Conservation (phyloP, 2,797 vertebrate species). For the Chrosomus eos region DNA sequence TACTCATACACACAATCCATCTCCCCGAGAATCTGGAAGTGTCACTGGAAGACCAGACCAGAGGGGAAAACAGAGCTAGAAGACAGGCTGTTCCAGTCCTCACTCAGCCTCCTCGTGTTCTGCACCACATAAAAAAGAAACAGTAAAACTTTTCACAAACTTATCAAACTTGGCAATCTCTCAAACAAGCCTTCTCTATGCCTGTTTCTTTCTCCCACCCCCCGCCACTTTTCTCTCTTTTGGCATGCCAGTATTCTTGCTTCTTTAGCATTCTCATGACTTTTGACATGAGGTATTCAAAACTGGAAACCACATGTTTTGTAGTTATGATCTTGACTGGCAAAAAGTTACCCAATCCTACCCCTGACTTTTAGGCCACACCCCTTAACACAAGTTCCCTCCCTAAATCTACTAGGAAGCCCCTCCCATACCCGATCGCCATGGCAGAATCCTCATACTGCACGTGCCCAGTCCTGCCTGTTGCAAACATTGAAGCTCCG, state of each 20-base stretch:
- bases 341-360: slow-evolving; percentile 36
- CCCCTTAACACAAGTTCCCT: slow-evolving; percentile 52
- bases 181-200: slow-evolving; percentile 61
- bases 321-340: slow-evolving; percentile 59
- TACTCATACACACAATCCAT: slow-evolving; percentile 62
- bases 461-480: slow-evolving; percentile 68
- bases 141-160: slow-evolving; percentile 69
- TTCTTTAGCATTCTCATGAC: slow-evolving; percentile 62
- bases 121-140: slow-evolving; percentile 51
- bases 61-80: slow-evolving; percentile 41
- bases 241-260: slow-evolving; percentile 23
- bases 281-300: slow-evolving; percentile 50
- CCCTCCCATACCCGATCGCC: slow-evolving; percentile 63
- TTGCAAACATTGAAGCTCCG: slow-evolving; percentile 60
- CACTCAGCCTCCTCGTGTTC: slow-evolving; percentile 63
- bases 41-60: slow-evolving; percentile 55
- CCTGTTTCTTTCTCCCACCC: slow-evolving; percentile 4
- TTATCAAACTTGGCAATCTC: slow-evolving; percentile 75
- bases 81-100: slow-evolving; percentile 44
- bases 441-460: slow-evolving; percentile 64
- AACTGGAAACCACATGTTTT: slow-evolving; percentile 48
- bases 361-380: slow-evolving; percentile 39
- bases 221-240: slow-evolving; percentile 29
- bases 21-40: slow-evolving; percentile 59
- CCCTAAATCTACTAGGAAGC: slow-evolving; percentile 46